phyloP scores from a whole-genome alignment of 2,797 vertebrate species.

The Novumbra hubbsi region DNA sequence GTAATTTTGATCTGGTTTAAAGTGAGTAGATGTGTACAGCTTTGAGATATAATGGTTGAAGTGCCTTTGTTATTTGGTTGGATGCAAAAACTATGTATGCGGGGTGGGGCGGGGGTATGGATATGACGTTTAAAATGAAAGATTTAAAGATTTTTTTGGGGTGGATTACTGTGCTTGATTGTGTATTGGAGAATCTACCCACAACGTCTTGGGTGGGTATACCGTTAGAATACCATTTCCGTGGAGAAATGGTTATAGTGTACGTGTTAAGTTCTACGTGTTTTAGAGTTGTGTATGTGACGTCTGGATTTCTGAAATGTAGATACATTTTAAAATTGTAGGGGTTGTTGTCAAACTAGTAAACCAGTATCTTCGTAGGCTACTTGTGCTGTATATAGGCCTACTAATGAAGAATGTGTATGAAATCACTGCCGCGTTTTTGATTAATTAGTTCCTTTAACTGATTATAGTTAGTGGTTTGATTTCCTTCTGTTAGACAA shows the following conservation, averaged over 20 bases:
- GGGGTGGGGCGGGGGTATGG: not conserved
- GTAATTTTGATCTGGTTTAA: constrained; percentile 13
- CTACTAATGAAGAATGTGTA: constrained; percentile 21
- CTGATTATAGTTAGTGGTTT: not conserved
- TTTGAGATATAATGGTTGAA: not conserved
- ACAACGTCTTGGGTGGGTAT: not conserved
- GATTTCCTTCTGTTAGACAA: not conserved
- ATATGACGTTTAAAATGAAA: not conserved
- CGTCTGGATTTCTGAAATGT: not conserved
- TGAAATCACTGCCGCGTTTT: constrained; percentile 14
- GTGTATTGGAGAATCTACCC: not conserved
- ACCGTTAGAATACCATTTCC: not conserved
- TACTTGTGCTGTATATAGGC: constrained; percentile 45
- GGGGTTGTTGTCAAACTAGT: not conserved
- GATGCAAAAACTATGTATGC: not conserved
- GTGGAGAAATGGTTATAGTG: not conserved
- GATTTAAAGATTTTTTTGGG: not conserved
- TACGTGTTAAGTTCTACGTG: constrained; percentile 1
- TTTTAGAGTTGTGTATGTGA: not conserved
- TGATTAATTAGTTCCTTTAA: not conserved
- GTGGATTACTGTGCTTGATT: not conserved
- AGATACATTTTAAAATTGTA: not conserved
- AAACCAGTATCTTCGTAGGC: not conserved
- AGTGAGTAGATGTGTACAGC: constrained; percentile 24
- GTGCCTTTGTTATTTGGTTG: not conserved